These are phyloP conservation scores for Caenorhabditis auriculariae DNA, from an alignment of 2,888 invertebrate genomes.

Conservation along the genomic window DNA sequence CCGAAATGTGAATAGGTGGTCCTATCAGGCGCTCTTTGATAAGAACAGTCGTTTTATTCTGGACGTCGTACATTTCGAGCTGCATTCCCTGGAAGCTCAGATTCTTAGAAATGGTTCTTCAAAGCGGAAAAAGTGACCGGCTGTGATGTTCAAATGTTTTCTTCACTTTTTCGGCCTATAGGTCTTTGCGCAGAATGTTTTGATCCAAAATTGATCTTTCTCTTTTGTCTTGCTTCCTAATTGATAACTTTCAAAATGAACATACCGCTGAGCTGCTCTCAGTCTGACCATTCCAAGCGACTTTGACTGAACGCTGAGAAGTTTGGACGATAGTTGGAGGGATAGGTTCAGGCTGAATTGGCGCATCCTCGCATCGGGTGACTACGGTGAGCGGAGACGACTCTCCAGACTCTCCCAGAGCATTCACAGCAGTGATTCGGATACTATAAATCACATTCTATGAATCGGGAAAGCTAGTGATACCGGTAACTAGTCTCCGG, in stretches of 20 bases:
- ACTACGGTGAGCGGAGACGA: neutral
- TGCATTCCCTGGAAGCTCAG: too few relatives aligned
- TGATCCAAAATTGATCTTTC: neutral
- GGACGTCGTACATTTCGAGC: slow-evolving; percentile 6
- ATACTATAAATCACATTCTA: slow-evolving; percentile 11
- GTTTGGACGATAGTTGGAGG: slow-evolving; percentile 4
- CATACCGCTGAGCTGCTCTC: slow-evolving; percentile 16
- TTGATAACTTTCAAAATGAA: neutral
- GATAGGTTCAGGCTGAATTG: neutral
- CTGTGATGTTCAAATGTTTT: too few relatives aligned
- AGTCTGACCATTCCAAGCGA: slow-evolving; percentile 26
- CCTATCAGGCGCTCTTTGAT: slow-evolving; percentile 3
- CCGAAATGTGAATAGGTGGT: neutral
- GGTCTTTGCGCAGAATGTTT: neutral
- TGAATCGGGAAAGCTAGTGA: neutral
- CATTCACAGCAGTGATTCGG: slow-evolving; percentile 27
- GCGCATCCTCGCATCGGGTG: slow-evolving; percentile 13
- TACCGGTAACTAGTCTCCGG: slow-evolving; percentile 22
- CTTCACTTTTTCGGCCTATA: neutral
- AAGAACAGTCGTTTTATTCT: neutral
- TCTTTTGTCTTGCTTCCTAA: too few relatives aligned
- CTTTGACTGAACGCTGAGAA: slow-evolving; percentile 12
- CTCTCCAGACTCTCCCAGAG: slow-evolving; percentile 28
- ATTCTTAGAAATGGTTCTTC: too few relatives aligned
- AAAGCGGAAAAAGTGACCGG: too few relatives aligned